Evolutionary conservation across 2,797 vertebrate species (phyloP).

Genomic region (Schizothorax lantsangensis): DNA sequence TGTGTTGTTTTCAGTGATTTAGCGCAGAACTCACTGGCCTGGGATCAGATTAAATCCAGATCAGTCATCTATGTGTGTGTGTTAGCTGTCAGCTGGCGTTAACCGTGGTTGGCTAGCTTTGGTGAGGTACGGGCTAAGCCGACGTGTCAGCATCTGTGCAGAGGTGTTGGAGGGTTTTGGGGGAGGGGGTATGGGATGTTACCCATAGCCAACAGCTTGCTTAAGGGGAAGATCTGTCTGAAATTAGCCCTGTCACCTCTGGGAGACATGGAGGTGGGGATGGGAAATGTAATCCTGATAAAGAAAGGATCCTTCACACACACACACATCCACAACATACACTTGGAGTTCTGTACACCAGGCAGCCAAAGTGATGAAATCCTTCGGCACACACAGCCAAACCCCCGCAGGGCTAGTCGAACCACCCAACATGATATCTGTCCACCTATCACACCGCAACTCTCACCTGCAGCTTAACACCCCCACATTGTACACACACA

Average conservation of each 20-base stretch:
- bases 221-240: slow-evolving; percentile 79
- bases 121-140: slow-evolving; percentile 70
- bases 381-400: slow-evolving; percentile 18
- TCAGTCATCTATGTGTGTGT: slow-evolving; percentile 39
- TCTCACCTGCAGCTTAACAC: slow-evolving; percentile 29
- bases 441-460: slow-evolving; percentile 8
- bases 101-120: slow-evolving; percentile 71
- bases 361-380: slow-evolving; percentile 45
- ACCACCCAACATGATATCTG: slow-evolving; percentile 24
- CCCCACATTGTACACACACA: slow-evolving; percentile 28
- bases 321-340: slow-evolving; percentile 34
- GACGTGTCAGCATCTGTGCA: slow-evolving; percentile 69
- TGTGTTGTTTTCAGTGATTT: slow-evolving; percentile 16
- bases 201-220: slow-evolving; percentile 70
- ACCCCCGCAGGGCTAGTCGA: slow-evolving; percentile 11
- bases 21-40: slow-evolving; percentile 14
- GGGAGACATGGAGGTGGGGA: slow-evolving; percentile 67
- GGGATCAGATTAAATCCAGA: slow-evolving; percentile 50
- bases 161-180: slow-evolving; percentile 61
- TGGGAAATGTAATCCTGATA: slow-evolving; percentile 59
- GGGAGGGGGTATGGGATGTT: slow-evolving; percentile 47
- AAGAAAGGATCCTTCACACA: slow-evolving; percentile 52
- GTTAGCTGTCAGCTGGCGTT: slow-evolving; percentile 63
- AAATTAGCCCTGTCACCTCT: slow-evolving; percentile 80
- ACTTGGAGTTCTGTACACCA: slow-evolving; percentile 19